Base-by-base conservation (phyloP, 2,888 invertebrate species). In the Apotomis capreana region DNA sequence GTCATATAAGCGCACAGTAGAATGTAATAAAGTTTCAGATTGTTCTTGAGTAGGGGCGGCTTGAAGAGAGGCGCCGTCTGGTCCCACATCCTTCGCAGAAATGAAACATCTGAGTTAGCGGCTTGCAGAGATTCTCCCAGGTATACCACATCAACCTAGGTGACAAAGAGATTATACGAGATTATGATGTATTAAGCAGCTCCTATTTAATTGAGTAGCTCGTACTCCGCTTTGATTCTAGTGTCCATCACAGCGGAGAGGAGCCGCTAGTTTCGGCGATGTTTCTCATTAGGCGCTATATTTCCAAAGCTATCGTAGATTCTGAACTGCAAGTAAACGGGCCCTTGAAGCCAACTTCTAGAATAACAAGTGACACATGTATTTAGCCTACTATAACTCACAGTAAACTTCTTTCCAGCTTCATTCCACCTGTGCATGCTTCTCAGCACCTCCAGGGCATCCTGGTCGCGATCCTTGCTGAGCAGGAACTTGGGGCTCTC, bases 401-500 rank as follows among this genome's bases (percentile, higher is more conserved):
- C 68, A 10, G 37, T 44, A 13, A 10, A 62, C 9, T 8, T 57
- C 26, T 77, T 79, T 3, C 74, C 75, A 6, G 26, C 75, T n/a
- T 86, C 86, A 73, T 91, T 91, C 74, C 74, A 77, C 3, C 74
- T 75, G 68, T 84, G 84, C 10, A 92, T 92, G 6, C 68, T 70
- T 49, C 76, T 82, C 52, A 92, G 76, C 4, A 86, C 83, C 0
- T 81, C 74, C 46, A 96, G 77, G 0, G 96, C 95, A 65, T 94
- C 93, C 0, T 94, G 89, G 0, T 93, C 86, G 70, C 90, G 89
- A 0, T 95, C 94, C 76, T 94, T 95, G 54, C 95, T 94, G 3
- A 96, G 89, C 58, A 95, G 89, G 82, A 95, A 97, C 83, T 96
- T 96, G 0, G 97, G 97, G 77, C 96, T 97, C 83, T 97, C 97